Conservation (phyloP, 2,113 vertebrate species). For the Thunnus thynnus region DNA sequence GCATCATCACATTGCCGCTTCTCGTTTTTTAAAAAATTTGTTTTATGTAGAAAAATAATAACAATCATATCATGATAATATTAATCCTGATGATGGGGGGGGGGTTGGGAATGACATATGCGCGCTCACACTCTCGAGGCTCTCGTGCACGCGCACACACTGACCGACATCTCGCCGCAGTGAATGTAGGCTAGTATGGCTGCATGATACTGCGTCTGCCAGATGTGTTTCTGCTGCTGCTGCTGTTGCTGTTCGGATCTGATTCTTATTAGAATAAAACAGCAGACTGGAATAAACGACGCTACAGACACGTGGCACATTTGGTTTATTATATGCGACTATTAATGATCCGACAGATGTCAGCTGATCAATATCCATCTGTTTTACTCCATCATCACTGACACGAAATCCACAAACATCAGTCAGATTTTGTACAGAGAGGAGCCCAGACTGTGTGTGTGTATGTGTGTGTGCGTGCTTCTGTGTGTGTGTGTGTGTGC, state of each 20-base stretch:
- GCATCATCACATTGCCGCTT: not conserved
- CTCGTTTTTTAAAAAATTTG: too few species aligned
- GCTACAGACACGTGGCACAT: conserved; percentile 25
- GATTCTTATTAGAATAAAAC: too few species aligned
- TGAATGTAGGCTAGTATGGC: conserved; percentile 70
- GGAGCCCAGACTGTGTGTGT: conserved; percentile 17
- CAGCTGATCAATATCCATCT: conserved; percentile 16
- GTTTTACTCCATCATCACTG: conserved; percentile 1
- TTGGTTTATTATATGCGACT: not conserved
- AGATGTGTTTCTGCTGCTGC: conserved; percentile 44
- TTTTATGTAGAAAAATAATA: not conserved
- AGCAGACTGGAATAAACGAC: too few species aligned
- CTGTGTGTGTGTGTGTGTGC: not conserved
- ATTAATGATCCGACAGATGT: conserved; percentile 4
- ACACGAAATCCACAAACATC: not conserved
- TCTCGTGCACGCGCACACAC: conserved; percentile 61
- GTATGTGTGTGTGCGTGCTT: conserved; percentile 4
- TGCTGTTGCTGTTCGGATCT: not conserved
- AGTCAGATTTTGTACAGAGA: not conserved
- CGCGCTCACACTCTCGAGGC: conserved; percentile 10
- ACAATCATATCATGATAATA: not conserved
- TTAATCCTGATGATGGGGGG: not conserved
- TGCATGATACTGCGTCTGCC: conserved; percentile 60
- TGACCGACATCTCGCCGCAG: conserved; percentile 82
- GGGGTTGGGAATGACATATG: conserved; percentile 22